Percentiles rank a stretch among this genome's conserved stretches.
phyloP scores from a whole-genome alignment of 1,140 invertebrate species.

The Aphis gossypii region DNA sequence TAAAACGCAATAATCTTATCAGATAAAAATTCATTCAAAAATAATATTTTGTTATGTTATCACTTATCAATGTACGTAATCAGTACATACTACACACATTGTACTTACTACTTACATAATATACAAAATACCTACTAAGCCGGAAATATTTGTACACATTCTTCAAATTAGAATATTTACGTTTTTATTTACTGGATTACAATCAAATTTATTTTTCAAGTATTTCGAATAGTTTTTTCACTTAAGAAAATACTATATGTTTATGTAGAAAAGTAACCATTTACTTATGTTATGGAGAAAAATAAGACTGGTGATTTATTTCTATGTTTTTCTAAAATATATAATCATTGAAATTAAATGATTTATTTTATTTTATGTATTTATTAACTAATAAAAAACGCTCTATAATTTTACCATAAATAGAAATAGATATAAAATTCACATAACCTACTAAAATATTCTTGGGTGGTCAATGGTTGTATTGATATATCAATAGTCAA shows the following conservation, averaged over 20 bases:
- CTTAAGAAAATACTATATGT: background rate
- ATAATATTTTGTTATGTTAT: background rate
- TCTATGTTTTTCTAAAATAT: background rate
- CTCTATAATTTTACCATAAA: background rate
- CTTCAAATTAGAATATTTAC: background rate
- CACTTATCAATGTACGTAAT: background rate
- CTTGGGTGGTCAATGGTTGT: background rate
- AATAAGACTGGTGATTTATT: background rate
- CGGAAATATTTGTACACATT: background rate
- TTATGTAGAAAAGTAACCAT: background rate
- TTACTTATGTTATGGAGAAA: background rate
- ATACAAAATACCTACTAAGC: background rate
- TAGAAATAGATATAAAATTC: background rate
- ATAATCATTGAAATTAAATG: background rate
- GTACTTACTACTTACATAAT: background rate
- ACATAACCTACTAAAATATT: background rate
- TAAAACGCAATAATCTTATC: background rate
- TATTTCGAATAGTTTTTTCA: background rate
- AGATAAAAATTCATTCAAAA: background rate
- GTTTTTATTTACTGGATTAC: background rate
- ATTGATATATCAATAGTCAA: background rate
- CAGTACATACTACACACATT: background rate
- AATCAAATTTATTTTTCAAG: background rate
- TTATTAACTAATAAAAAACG: background rate
- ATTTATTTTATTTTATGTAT: background rate